Evolutionary conservation across 2,113 vertebrate genomes (phyloP).

Genomic region (Odocoileus hemionus): DNA sequence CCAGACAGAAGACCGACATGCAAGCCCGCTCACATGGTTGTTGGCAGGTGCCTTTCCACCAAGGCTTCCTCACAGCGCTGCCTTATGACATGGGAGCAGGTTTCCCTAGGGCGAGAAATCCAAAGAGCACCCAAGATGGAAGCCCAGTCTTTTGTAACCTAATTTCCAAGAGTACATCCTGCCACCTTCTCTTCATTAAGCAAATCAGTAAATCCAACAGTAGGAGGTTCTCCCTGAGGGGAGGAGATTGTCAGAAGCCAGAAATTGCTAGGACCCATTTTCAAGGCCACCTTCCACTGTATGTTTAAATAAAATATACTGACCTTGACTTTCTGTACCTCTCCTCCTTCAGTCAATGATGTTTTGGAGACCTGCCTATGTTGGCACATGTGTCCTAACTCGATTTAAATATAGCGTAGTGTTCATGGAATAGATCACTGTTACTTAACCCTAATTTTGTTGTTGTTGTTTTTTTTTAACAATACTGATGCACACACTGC

Average conservation of each 20-base stretch:
- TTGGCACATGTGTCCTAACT: neutral
- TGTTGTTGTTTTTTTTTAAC: neutral
- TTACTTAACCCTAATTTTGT: neutral
- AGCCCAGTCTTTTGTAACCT: neutral
- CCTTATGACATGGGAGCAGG: neutral
- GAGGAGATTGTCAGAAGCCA: neutral
- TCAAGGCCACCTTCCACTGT: neutral
- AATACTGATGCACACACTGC: neutral
- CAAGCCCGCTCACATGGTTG: neutral
- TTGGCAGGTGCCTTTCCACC: neutral
- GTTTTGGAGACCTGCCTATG: neutral
- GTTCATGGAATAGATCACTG: neutral
- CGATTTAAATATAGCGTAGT: neutral
- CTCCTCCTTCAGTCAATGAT: neutral
- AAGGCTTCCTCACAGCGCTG: too few relatives aligned
- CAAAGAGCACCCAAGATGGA: neutral
- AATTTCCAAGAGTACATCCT: too few relatives aligned
- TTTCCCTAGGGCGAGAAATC: neutral
- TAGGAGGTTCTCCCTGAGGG: neutral
- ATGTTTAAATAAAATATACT: neutral
- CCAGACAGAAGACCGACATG: fast-evolving
- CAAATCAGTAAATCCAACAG: neutral
- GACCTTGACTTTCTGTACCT: neutral
- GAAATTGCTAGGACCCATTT: neutral
- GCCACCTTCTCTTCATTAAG: neutral